phyloP scores from a whole-genome alignment of 2,113 vertebrate genomes.

The Leptobrachium ailaonicum region DNA sequence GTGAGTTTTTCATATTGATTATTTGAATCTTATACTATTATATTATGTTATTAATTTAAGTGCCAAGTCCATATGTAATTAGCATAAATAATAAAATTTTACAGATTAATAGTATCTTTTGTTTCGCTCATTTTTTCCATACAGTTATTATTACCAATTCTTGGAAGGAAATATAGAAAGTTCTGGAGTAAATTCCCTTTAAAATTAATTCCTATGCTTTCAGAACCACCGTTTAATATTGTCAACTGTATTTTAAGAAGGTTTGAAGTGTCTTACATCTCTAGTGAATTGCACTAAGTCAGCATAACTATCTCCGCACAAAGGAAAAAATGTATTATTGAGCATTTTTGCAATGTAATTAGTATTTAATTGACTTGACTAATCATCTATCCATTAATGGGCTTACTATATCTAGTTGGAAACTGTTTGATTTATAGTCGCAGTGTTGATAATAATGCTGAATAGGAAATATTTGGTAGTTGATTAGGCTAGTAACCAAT shows the following conservation, averaged over 20 bases:
- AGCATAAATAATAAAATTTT: too few species aligned
- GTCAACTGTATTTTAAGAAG: neutral
- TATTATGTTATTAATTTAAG: too few species aligned
- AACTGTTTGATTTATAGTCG: slow-evolving; percentile 43
- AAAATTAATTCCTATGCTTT: neutral
- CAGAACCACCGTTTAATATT: neutral
- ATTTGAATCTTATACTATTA: too few species aligned
- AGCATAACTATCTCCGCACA: slow-evolving; percentile 28
- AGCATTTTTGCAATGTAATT: slow-evolving; percentile 38
- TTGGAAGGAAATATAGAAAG: too few species aligned
- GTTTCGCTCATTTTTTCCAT: too few species aligned
- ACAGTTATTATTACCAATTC: too few species aligned
- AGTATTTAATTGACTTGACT: slow-evolving; percentile 48
- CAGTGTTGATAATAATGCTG: slow-evolving; percentile 45
- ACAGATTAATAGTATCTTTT: too few species aligned
- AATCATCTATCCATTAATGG: slow-evolving; percentile 47
- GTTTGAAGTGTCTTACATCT: slow-evolving; percentile 3
- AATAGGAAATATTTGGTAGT: slow-evolving; percentile 44
- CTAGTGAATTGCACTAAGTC: slow-evolving; percentile 17
- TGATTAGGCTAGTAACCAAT: slow-evolving; percentile 44
- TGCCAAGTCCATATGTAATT: too few species aligned
- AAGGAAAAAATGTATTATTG: slow-evolving; percentile 16
- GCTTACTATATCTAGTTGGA: slow-evolving; percentile 39
- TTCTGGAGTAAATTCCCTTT: neutral
- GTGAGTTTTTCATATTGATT: too few species aligned